Percentiles rank a stretch among this genome's conserved stretches.
Evolutionary conservation across 2,113 vertebrate genomes (phyloP).

Genomic region (Elachura formosa): DNA sequence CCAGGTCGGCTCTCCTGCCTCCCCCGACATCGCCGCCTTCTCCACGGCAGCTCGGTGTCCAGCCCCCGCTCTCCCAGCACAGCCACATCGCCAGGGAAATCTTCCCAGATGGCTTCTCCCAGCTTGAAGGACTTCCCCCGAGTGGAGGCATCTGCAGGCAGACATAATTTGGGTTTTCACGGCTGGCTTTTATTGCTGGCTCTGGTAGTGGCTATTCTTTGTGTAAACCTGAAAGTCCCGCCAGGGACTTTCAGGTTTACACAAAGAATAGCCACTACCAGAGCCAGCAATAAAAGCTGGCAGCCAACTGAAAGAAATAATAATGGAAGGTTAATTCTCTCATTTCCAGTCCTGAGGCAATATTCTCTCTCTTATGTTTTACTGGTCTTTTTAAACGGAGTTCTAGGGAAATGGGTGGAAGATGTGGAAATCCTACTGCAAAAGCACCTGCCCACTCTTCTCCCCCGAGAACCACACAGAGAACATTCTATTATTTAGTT

Average conservation of each 20-base stretch:
- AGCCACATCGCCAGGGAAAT: neutral
- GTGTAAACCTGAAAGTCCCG: neutral
- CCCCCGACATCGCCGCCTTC: neutral
- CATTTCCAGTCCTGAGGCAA: neutral
- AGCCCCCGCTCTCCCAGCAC: neutral
- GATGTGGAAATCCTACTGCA: conserved; percentile 49
- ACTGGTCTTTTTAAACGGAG: neutral
- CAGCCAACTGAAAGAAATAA: neutral
- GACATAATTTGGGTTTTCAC: neutral
- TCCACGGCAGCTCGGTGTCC: neutral
- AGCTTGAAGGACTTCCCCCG: neutral
- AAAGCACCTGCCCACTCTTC: conserved; percentile 30
- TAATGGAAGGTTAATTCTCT: neutral
- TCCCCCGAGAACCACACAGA: conserved; percentile 12
- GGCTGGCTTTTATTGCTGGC: neutral
- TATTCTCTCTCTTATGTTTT: neutral
- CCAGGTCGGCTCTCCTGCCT: neutral
- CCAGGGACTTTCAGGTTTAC: neutral
- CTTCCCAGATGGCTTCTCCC: neutral
- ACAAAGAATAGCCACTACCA: neutral
- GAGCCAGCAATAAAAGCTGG: neutral
- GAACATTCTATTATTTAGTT: conserved; percentile 60
- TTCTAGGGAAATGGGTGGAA: conserved; percentile 48
- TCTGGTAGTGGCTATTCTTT: neutral
- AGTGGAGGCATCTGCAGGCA: neutral